phyloP scores from a whole-genome alignment of 2,888 invertebrate genomes.

The Mechanitis mazaeus region DNA sequence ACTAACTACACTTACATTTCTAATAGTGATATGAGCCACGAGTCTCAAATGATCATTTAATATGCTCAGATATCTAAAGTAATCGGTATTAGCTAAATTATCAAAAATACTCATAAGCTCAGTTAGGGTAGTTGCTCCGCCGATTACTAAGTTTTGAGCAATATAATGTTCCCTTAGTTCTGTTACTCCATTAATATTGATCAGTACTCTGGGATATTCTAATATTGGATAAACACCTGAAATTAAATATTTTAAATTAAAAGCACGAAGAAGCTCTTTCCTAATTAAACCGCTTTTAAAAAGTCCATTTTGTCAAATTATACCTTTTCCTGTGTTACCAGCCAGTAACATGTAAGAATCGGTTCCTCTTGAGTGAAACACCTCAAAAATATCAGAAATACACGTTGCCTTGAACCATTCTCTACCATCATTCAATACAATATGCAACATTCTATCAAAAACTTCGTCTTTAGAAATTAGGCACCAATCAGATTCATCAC shows the following conservation, averaged over 20 bases:
- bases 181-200: constrained; percentile 77
- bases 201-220: constrained; percentile 62
- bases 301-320: background rate
- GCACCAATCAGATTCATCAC: constrained; percentile 41
- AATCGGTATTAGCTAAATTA: constrained; percentile 37
- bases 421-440: constrained; percentile 52
- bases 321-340: constrained; percentile 88
- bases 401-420: constrained; percentile 72
- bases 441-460: constrained; percentile 29
- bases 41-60: constrained; percentile 79
- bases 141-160: constrained; percentile 64
- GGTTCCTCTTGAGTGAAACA: constrained; percentile 54
- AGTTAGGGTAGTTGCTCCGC: constrained; percentile 74
- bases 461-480: constrained; percentile 33
- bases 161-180: constrained; percentile 69
- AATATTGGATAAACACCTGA: constrained; percentile 57
- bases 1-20: constrained; percentile 75
- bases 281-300: too few relatives aligned
- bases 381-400: constrained; percentile 67
- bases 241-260: constrained; percentile 15
- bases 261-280: too few relatives aligned
- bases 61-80: constrained; percentile 75
- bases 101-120: constrained; percentile 66
- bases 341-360: constrained; percentile 80
- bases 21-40: constrained; percentile 82